Percentiles rank a stretch among this genome's conserved stretches.
These are phyloP conservation scores for Diadophis punctatus DNA, from an alignment of 2,113 vertebrate genomes.

Conservation along the genomic window DNA sequence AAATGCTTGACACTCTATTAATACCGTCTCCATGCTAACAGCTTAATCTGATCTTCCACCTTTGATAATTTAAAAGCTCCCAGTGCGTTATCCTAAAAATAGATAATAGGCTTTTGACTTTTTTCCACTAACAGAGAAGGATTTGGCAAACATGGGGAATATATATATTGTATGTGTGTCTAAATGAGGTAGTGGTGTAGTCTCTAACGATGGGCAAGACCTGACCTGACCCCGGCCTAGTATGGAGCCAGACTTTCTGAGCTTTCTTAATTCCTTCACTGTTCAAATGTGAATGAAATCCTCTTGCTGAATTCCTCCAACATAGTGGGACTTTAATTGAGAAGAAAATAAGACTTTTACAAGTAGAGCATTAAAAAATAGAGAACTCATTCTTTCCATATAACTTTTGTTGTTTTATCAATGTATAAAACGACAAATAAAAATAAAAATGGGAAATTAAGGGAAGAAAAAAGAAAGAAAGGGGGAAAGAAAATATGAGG, in stretches of 20 bases:
- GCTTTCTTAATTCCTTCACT: neutral
- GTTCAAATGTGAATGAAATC: neutral
- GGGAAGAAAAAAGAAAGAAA: too few relatives aligned
- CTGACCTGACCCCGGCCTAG: neutral
- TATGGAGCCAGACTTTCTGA: neutral
- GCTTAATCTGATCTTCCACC: neutral
- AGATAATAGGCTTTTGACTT: neutral
- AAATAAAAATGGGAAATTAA: too few relatives aligned
- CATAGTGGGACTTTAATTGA: neutral
- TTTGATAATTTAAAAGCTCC: slow-evolving; percentile 12
- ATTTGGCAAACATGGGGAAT: neutral
- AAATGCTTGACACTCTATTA: neutral
- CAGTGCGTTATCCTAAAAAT: slow-evolving; percentile 1
- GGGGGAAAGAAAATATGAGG: too few relatives aligned
- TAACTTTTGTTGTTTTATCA: too few relatives aligned
- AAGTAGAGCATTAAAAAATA: neutral
- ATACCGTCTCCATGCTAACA: neutral
- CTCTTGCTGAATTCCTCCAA: neutral
- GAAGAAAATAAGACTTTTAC: neutral
- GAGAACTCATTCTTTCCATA: neutral
- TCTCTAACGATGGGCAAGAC: neutral
- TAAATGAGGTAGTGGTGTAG: neutral
- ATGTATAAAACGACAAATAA: too few relatives aligned
- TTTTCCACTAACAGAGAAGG: neutral
- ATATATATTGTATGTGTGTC: neutral